These are phyloP conservation scores for Varecia variegata DNA, from an alignment of 2,797 vertebrate genomes.

Conservation along the genomic window DNA sequence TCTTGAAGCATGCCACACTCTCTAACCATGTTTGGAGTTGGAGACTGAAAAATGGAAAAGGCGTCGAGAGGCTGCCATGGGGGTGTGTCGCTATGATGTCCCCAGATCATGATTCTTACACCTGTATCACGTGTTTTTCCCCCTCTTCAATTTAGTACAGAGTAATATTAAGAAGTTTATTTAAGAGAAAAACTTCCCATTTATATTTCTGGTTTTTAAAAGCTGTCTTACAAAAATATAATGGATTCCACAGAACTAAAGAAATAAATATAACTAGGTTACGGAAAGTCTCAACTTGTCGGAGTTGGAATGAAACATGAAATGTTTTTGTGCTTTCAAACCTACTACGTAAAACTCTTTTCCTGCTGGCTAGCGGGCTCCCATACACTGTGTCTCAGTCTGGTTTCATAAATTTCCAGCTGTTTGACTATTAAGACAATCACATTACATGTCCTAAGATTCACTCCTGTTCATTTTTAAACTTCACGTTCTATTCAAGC, in stretches of 20 bases:
- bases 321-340: neutral
- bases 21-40: neutral
- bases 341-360: neutral
- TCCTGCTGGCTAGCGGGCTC: neutral
- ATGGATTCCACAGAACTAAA: neutral
- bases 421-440: neutral
- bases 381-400: neutral
- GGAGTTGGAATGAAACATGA: neutral
- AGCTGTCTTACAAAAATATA: neutral
- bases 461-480: neutral
- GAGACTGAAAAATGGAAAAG: neutral
- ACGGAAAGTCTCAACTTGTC: neutral
- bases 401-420: neutral
- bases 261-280: neutral
- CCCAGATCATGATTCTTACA: neutral
- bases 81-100: neutral
- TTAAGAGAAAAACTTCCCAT: neutral
- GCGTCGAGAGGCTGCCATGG: no score
- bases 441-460: neutral
- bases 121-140: neutral
- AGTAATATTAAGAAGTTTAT: neutral
- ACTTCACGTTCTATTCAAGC: neutral
- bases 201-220: neutral
- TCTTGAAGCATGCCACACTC: neutral
- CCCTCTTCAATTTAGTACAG: neutral